Percentiles rank a stretch among this genome's conserved stretches.
phyloP scores from a whole-genome alignment of 2,888 invertebrate genomes.

The Ormyrus nitidulus region DNA sequence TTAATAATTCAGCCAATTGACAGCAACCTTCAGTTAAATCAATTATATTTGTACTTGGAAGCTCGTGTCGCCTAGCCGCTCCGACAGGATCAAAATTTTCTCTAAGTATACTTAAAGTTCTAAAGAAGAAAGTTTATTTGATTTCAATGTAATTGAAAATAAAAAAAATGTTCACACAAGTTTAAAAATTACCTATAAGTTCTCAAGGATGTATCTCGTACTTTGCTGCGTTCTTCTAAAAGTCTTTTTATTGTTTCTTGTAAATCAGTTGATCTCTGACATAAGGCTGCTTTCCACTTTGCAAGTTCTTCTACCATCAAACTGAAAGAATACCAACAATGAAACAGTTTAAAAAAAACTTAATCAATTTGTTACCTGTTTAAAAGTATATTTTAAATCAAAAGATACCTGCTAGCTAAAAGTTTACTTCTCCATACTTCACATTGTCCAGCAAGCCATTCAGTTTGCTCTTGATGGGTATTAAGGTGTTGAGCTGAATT shows the following conservation, averaged over 20 bases:
- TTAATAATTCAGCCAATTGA: slow-evolving; percentile 80
- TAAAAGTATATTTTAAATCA: slow-evolving; percentile 34
- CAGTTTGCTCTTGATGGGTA: slow-evolving; percentile 94
- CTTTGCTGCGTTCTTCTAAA: slow-evolving; percentile 82
- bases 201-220: slow-evolving; percentile 80
- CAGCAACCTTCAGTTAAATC: slow-evolving; percentile 81
- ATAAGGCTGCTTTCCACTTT: slow-evolving; percentile 88
- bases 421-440: slow-evolving; percentile 99
- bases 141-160: slow-evolving; percentile 5
- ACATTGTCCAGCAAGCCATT: slow-evolving; percentile 94
- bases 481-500: slow-evolving; percentile 91
- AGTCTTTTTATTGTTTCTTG: slow-evolving; percentile 83
- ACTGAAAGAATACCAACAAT: slow-evolving; percentile 75
- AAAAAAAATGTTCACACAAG: background rate
- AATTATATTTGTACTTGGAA: slow-evolving; percentile 80
- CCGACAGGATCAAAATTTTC: slow-evolving; percentile 78
- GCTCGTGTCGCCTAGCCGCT: slow-evolving; percentile 72
- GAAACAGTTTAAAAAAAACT: no score
- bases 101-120: slow-evolving; percentile 75
- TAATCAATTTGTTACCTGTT: no score
- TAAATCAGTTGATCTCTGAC: slow-evolving; percentile 82
- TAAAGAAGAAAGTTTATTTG: slow-evolving; percentile 59
- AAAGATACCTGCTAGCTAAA: slow-evolving; percentile 88
- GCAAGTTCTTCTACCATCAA: slow-evolving; percentile 95
- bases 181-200: slow-evolving; percentile 78